These are phyloP conservation scores for Thyatira batis DNA, from an alignment of 2,888 invertebrate genomes.

Conservation along the genomic window DNA sequence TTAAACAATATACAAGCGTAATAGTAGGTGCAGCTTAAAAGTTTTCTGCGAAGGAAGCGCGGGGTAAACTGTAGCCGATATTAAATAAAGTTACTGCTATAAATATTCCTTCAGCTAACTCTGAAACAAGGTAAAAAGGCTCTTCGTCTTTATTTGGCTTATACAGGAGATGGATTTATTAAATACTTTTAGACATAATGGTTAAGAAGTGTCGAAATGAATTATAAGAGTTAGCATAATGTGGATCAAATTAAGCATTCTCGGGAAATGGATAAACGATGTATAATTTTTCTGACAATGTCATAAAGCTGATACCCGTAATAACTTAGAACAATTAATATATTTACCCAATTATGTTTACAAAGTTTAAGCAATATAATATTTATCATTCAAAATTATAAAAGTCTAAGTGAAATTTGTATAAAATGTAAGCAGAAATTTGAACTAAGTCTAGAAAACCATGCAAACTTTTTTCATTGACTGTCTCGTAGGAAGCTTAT, in stretches of 20 bases:
- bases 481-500: constrained; percentile 57
- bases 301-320: too few relatives aligned
- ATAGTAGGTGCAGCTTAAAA: constrained; percentile 67
- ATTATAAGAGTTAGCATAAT: not conserved
- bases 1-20: constrained; percentile 6
- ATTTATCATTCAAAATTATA: too few relatives aligned
- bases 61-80: constrained; percentile 61
- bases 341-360: too few relatives aligned
- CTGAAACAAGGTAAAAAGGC: constrained; percentile 61
- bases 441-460: constrained; percentile 21
- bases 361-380: too few relatives aligned
- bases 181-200: too few relatives aligned
- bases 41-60: constrained; percentile 48
- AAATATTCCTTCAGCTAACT: constrained; percentile 80
- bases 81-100: constrained; percentile 81
- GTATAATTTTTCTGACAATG: too few relatives aligned
- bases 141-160: constrained; percentile 32
- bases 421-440: constrained; percentile 6
- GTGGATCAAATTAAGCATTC: not conserved
- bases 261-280: too few relatives aligned
- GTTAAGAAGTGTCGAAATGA: too few relatives aligned
- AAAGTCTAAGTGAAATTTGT: too few relatives aligned
- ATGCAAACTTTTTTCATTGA: constrained; percentile 76
- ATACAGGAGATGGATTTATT: constrained; percentile 34
- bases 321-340: too few relatives aligned